phyloP scores from a whole-genome alignment of 2,797 vertebrate genomes.

The Phalanger gymnotis region DNA sequence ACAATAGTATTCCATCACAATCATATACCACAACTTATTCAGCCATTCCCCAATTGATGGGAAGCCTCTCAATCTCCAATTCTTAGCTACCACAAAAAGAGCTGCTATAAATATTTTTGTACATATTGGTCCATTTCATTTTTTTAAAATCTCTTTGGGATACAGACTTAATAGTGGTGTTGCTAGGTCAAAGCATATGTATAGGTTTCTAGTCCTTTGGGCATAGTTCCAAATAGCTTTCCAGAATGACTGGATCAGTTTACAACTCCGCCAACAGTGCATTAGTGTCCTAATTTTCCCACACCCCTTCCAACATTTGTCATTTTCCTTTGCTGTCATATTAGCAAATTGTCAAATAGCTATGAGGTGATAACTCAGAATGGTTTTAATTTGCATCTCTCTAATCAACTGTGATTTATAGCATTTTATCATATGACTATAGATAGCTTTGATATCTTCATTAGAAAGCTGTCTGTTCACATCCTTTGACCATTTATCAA shows the following conservation, averaged over 20 bases:
- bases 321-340: not conserved
- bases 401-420: not conserved
- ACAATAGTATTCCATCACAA: not conserved
- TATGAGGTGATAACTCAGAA: not conserved
- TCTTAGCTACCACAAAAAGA: not conserved
- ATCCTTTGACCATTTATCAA: not conserved
- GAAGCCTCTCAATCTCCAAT: not conserved
- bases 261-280: not conserved
- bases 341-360: not conserved
- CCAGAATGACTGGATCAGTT: not conserved
- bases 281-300: not conserved
- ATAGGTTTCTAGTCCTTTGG: not conserved
- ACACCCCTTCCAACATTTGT: not conserved
- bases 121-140: not conserved
- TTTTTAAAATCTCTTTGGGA: not conserved
- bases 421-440: not conserved
- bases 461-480: not conserved
- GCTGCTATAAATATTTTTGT: not conserved
- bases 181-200: not conserved
- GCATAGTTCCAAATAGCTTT: not conserved
- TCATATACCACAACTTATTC: not conserved
- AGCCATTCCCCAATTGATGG: not conserved
- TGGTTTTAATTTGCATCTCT: not conserved
- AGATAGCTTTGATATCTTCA: not conserved
- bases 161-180: not conserved